Percentiles rank a stretch among this genome's conserved stretches.
Conservation (phyloP, 2,113 vertebrate genomes). For the Laterallus jamaicensis region DNA sequence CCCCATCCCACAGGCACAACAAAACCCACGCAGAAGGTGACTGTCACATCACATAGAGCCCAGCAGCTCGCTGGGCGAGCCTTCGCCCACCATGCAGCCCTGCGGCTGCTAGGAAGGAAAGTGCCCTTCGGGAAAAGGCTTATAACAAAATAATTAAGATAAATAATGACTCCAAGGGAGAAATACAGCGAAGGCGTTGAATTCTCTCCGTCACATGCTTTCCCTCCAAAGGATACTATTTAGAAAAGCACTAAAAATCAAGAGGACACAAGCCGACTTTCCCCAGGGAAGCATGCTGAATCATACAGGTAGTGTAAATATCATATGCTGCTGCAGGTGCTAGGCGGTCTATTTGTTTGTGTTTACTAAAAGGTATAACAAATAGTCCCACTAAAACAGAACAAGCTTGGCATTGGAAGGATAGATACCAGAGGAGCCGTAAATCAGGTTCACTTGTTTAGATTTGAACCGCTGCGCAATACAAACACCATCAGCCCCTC, state of each 20-base stretch:
- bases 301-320: constrained; percentile 76
- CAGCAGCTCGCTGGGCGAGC: not conserved
- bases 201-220: not conserved
- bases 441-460: not conserved
- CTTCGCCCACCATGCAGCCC: not conserved
- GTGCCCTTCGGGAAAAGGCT: not conserved
- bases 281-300: constrained; percentile 66
- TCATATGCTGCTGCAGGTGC: constrained; percentile 75
- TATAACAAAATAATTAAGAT: not conserved
- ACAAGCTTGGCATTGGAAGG: constrained; percentile 53
- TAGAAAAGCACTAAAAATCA: constrained; percentile 55
- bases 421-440: not conserved
- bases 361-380: constrained; percentile 74
- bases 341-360: constrained; percentile 71
- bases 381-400: constrained; percentile 71
- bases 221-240: constrained; percentile 10
- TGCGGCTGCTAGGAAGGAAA: not conserved
- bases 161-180: constrained; percentile 1
- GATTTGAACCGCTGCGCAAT: not conserved
- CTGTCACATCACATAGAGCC: not conserved
- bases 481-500: not conserved
- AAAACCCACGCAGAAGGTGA: constrained; percentile 23
- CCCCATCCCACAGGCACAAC: not conserved
- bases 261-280: constrained; percentile 68
- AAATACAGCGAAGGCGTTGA: not conserved